Conservation (phyloP, 2,888 invertebrate genomes). For the Lycophotia porphyrea region DNA sequence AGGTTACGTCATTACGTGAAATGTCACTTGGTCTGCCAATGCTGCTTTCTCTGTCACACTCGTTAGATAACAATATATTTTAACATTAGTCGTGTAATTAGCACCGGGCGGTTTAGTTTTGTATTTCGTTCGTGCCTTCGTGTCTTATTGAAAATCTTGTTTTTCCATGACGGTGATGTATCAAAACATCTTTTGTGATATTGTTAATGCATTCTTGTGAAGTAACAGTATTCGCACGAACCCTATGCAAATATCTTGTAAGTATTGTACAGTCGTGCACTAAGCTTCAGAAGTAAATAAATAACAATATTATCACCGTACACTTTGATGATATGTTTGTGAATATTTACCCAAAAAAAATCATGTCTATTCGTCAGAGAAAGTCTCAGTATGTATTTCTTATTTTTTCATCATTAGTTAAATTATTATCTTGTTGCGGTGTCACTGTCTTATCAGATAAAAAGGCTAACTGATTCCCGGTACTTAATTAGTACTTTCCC, state of each 20-base stretch:
- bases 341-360: slow-evolving; percentile 16
- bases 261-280: slow-evolving; percentile 40
- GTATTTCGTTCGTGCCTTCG: slow-evolving; percentile 54
- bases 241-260: slow-evolving; percentile 39
- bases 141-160: slow-evolving; percentile 51
- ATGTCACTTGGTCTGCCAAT: slow-evolving; percentile 35
- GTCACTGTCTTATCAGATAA: slow-evolving; percentile 30
- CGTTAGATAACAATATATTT: background rate
- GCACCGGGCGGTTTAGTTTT: slow-evolving; percentile 49
- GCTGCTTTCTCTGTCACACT: slow-evolving; percentile 32
- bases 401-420: background rate
- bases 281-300: slow-evolving; percentile 45
- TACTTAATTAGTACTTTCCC: background rate
- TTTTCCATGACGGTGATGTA: slow-evolving; percentile 49
- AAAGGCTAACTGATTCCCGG: background rate
- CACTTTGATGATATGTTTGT: slow-evolving; percentile 4
- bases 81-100: slow-evolving; percentile 21
- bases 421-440: slow-evolving; percentile 19
- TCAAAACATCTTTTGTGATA: slow-evolving; percentile 56
- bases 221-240: slow-evolving; percentile 32
- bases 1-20: background rate
- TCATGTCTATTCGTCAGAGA: slow-evolving; percentile 10
- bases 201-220: slow-evolving; percentile 46
- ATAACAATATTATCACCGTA: slow-evolving; percentile 24
- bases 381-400: slow-evolving; percentile 15